A percentile compares a stretch with the other conserved stretches of the same genome.
phyloP scores from a whole-genome alignment of 2,888 invertebrate genomes.

The Phytoseiulus persimilis region DNA sequence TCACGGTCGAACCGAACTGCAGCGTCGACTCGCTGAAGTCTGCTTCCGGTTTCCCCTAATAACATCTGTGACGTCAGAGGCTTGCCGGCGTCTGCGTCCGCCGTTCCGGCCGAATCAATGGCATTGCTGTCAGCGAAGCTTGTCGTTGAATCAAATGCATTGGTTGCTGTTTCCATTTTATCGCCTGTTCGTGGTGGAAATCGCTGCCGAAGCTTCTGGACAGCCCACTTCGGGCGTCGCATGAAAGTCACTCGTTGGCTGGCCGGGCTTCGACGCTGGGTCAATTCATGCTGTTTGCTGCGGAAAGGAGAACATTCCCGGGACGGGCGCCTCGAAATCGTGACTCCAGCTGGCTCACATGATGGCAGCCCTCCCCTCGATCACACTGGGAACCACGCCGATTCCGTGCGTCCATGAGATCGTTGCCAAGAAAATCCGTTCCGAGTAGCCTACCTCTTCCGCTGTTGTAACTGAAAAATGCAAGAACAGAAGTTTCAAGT shows the following conservation, averaged over 20 bases:
- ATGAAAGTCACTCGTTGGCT: neutral
- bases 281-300: too few relatives aligned
- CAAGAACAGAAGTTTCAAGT: too few relatives aligned
- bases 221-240: neutral
- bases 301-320: neutral
- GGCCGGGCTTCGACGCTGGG: too few relatives aligned
- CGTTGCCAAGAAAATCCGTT: too few relatives aligned
- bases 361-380: too few relatives aligned
- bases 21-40: neutral
- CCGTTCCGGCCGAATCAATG: neutral
- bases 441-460: too few relatives aligned
- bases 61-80: neutral
- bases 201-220: neutral
- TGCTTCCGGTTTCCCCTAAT: slow-evolving; percentile 33
- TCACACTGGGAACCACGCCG: too few relatives aligned
- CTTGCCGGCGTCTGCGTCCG: neutral
- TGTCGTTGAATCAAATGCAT: neutral
- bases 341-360: neutral
- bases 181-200: neutral
- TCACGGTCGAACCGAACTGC: slow-evolving; percentile 53
- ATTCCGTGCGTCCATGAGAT: too few relatives aligned
- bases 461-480: too few relatives aligned
- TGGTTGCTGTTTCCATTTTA: neutral
- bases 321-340: neutral
- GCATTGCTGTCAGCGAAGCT: neutral